These are phyloP conservation scores for Grammomys surdaster DNA, from an alignment of 2,113 vertebrate species.

Conservation along the genomic window DNA sequence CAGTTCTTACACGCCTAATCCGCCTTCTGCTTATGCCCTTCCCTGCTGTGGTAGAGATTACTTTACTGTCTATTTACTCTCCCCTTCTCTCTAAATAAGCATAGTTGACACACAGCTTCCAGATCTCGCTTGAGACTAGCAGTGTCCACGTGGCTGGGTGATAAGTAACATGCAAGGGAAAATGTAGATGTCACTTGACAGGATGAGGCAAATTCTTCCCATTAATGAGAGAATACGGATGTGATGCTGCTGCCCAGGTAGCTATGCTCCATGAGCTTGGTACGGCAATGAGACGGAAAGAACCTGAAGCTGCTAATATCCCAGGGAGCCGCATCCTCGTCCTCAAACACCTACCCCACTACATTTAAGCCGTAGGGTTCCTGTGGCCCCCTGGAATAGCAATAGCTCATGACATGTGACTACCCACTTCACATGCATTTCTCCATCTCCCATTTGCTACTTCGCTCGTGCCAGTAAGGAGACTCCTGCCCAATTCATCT, in stretches of 20 bases:
- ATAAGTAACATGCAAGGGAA: constrained; percentile 8
- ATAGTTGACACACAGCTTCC: not conserved
- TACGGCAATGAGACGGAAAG: not conserved
- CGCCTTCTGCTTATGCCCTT: constrained; percentile 35
- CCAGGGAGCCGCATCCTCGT: not conserved
- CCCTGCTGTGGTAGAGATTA: not conserved
- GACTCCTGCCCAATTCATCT: not conserved
- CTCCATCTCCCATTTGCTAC: not conserved
- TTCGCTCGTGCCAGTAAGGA: not conserved
- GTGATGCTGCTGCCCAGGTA: not conserved
- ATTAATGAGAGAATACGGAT: not conserved
- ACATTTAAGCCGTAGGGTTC: not conserved
- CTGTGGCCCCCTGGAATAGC: not conserved
- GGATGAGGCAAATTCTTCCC: not conserved
- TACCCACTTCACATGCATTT: not conserved
- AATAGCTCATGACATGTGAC: not conserved
- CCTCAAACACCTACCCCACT: not conserved
- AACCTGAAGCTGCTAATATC: not conserved
- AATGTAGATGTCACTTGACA: not conserved
- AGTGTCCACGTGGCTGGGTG: not conserved
- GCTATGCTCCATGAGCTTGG: not conserved
- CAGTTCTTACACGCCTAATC: constrained; percentile 1
- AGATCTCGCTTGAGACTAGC: constrained; percentile 5
- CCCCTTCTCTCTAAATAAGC: constrained; percentile 39
- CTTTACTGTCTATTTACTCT: not conserved